Evolutionary conservation across 30 jellyfish, hydroid and myxozoan species (phyloP).

Genomic region (Cassiopea andromeda): DNA sequence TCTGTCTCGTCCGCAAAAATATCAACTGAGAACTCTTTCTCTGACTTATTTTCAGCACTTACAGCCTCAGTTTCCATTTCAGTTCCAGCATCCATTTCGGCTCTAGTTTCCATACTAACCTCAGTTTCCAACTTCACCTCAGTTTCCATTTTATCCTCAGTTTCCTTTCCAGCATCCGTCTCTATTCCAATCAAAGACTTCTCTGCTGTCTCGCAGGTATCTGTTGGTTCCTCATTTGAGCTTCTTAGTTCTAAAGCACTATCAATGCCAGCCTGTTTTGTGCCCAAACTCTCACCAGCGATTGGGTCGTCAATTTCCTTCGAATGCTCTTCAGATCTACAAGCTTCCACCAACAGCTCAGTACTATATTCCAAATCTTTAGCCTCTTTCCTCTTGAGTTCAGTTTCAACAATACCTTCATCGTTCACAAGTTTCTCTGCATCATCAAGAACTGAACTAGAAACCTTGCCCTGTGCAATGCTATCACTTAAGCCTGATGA

Average conservation of each 20-base stretch:
- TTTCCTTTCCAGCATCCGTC: background rate
- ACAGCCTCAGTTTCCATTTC: background rate
- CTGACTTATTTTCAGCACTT: background rate
- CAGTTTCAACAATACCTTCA: background rate
- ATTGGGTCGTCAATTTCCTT: background rate
- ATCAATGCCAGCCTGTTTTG: background rate
- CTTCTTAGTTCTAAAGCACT: background rate
- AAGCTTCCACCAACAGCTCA: slow-evolving; percentile 1
- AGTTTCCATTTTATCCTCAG: background rate
- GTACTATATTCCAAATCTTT: background rate
- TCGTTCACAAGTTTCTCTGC: background rate
- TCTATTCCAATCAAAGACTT: background rate
- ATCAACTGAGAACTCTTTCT: slow-evolving; percentile 47
- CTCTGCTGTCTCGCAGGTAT: background rate
- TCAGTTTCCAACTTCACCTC: background rate
- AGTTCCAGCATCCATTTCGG: background rate
- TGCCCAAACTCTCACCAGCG: background rate
- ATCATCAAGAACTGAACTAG: background rate
- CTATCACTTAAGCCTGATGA: background rate
- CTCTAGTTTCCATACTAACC: background rate
- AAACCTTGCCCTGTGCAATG: background rate
- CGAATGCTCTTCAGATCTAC: background rate
- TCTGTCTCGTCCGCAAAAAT: slow-evolving; percentile 50
- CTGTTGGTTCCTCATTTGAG: background rate
- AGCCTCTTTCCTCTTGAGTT: background rate